Evolutionary conservation across 30 jellyfish, hydroid and myxozoan genomes (phyloP).

Genomic region (Hydractinia symbiolongicarpus): DNA sequence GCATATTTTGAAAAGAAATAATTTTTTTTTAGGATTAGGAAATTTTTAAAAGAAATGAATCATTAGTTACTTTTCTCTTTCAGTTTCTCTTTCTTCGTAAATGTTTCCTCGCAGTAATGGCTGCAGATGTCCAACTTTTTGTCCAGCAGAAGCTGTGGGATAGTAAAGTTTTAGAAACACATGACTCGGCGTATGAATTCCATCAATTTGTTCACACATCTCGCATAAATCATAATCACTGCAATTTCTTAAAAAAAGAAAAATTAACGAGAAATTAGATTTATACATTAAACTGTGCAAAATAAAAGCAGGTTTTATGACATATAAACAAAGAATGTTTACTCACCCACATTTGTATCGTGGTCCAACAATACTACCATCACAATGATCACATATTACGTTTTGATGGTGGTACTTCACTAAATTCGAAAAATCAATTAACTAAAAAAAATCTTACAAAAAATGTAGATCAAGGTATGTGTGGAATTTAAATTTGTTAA

Average conservation of each 20-base stretch:
- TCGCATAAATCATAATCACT: conserved; percentile 84
- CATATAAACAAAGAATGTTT: neutral
- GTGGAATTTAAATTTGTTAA: no score
- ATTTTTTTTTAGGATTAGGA: neutral
- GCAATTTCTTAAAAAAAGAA: conserved; percentile 55
- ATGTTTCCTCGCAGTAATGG: conserved; percentile 69
- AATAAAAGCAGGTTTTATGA: neutral
- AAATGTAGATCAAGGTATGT: neutral
- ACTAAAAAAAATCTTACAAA: neutral
- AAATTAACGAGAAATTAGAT: neutral
- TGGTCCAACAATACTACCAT: conserved; percentile 52
- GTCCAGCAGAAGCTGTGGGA: conserved; percentile 80
- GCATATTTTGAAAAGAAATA: no score
- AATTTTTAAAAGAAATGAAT: neutral
- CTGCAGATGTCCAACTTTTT: conserved; percentile 32
- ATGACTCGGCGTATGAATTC: conserved; percentile 72
- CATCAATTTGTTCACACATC: conserved; percentile 63
- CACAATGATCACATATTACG: conserved; percentile 86
- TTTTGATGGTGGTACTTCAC: conserved; percentile 48
- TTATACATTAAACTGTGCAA: neutral
- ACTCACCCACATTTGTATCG: conserved; percentile 95
- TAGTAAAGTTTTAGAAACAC: conserved; percentile 59
- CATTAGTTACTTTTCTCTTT: conserved; percentile 29
- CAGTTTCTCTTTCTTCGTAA: conserved; percentile 40
- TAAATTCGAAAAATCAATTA: neutral